Evolutionary conservation across 1,140 invertebrate species (phyloP).

Genomic region (Tetramorium alpestre): DNA sequence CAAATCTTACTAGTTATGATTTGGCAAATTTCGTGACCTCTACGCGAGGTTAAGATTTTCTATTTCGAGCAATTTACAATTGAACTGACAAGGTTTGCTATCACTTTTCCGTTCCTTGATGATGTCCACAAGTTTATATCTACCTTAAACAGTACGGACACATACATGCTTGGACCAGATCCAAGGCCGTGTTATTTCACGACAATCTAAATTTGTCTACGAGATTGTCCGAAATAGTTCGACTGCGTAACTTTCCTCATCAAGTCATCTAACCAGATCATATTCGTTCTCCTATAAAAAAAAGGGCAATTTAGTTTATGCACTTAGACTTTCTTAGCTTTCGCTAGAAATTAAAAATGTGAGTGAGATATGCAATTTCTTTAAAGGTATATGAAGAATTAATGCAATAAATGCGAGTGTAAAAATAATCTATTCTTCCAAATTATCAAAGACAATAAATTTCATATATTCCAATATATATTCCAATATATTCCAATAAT

Average conservation of each 20-base stretch:
- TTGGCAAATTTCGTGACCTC: background rate
- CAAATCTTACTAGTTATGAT: background rate
- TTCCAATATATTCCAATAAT: background rate
- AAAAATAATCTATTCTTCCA: background rate
- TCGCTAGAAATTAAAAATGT: background rate
- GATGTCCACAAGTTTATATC: background rate
- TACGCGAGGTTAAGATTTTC: slow-evolving; percentile 23
- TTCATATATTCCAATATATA: background rate
- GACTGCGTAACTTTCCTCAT: slow-evolving; percentile 65
- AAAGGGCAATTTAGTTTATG: background rate
- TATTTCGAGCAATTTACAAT: slow-evolving; percentile 45
- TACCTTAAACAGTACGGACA: slow-evolving; percentile 47
- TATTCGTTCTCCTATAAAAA: background rate
- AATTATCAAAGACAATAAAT: background rate
- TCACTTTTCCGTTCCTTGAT: background rate
- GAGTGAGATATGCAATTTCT: too few species aligned
- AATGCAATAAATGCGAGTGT: background rate
- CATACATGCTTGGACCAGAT: slow-evolving; percentile 56
- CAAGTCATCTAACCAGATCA: slow-evolving; percentile 37
- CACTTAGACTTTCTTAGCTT: background rate
- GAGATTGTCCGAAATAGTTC: slow-evolving; percentile 60
- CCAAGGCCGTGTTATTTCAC: slow-evolving; percentile 67
- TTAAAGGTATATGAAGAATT: background rate
- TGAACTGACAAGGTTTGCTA: background rate
- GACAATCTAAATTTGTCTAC: slow-evolving; percentile 63